Evolutionary conservation across 2,888 invertebrate genomes (phyloP), one percentile per base, ranked within the genome.

Genomic region (Drosophila affinis): DNA sequence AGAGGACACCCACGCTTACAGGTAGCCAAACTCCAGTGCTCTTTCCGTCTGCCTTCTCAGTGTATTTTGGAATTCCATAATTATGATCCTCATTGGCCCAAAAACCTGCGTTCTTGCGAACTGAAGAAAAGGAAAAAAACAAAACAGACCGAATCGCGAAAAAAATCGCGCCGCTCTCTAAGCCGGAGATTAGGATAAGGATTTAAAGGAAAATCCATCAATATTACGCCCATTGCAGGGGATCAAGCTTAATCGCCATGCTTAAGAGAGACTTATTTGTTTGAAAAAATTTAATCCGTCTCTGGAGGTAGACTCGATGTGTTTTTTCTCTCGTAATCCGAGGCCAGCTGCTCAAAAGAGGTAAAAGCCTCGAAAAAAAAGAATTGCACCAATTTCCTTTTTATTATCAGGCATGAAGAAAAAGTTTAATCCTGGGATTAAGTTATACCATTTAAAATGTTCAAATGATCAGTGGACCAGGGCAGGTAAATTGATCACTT

Each of bases 131-230:
- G 55, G 39, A 62, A 52, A 46, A 77, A 63, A 72, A 72, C 67
- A 81, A 72, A 57, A 70, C 69, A 75, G 69, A 51, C 56, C 27
- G 60, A 68, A 64, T 65, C 74, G 77, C 88, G 78, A 89, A 86
- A 81, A 84, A 81, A 87, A 75, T 77, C 77, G 77, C 79, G 86
- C 51, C 77, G 70, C 69, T 34, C 78, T 81, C 74, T 87, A 81
- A 83, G 75, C 76, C 79, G 77, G 73, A 77, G 88, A 79, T 89
- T 89, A 87, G 62, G 68, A 17, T 59, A 62, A 62, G 87, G 79
- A 87, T 88, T 90, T 83, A 89, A 58, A 87, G 88, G 88, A 81
- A 89, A 90, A 89, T 89, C 89, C 89, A 76, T 86, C 78, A 89
- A 89, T 79, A 86, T 84, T 79, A 85, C 90, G 90, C 90, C 89